phyloP scores from a whole-genome alignment of 2,888 invertebrate genomes.

The Lucinisca nassula region DNA sequence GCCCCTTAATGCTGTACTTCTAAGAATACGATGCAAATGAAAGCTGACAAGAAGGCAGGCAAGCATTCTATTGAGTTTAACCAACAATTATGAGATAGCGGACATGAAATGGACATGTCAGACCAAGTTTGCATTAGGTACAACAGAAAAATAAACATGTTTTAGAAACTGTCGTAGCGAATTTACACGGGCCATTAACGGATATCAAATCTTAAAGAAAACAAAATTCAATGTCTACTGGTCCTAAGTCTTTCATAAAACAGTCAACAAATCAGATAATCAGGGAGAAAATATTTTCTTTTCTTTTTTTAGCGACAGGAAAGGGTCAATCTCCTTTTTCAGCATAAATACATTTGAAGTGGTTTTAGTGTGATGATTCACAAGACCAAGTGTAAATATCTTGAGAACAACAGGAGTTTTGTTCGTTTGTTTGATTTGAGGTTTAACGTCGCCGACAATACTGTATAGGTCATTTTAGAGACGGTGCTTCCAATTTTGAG shows the following conservation, averaged over 20 bases:
- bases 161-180: background rate
- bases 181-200: background rate
- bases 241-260: background rate
- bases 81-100: background rate
- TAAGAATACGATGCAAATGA: background rate
- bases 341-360: too few species aligned
- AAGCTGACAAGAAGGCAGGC: background rate
- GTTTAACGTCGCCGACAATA: too few species aligned
- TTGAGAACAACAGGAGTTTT: too few species aligned
- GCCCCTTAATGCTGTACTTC: too few species aligned
- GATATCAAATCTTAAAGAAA: background rate
- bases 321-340: too few species aligned
- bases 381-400: too few species aligned
- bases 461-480: too few species aligned
- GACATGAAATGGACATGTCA: conserved; percentile 6
- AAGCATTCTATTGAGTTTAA: background rate
- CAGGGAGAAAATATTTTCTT: too few species aligned
- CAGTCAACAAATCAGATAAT: background rate
- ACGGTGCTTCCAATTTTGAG: too few species aligned
- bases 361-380: too few species aligned
- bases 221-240: background rate
- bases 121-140: background rate
- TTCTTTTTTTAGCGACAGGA: too few species aligned
- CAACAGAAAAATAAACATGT: background rate
- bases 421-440: too few species aligned